phyloP scores from a whole-genome alignment of 2,113 vertebrate species.

The Cacatua alba region DNA sequence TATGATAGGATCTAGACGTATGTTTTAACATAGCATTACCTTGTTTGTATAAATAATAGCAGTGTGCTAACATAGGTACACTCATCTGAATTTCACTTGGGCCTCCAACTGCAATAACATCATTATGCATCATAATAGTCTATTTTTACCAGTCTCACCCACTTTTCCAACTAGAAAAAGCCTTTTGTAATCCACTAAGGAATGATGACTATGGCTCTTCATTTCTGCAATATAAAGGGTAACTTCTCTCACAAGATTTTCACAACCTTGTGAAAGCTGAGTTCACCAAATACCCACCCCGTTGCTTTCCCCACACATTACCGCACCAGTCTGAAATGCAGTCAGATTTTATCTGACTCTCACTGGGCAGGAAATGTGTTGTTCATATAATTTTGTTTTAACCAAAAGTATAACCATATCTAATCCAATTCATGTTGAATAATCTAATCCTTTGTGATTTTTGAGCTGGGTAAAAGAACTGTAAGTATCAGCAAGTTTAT shows the following conservation, averaged over 20 bases:
- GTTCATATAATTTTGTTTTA: not conserved
- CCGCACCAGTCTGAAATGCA: not conserved
- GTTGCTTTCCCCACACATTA: not conserved
- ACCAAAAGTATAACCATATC: not conserved
- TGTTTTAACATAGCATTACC: not conserved
- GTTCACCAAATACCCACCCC: not conserved
- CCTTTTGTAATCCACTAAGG: not conserved
- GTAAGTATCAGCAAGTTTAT: not conserved
- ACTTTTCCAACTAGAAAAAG: not conserved
- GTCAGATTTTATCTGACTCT: not conserved
- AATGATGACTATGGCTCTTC: not conserved
- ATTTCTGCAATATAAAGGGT: not conserved
- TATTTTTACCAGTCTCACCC: not conserved
- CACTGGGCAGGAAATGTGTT: not conserved
- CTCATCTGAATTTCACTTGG: not conserved
- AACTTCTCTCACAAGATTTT: not conserved
- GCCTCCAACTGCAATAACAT: not conserved
- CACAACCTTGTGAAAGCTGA: not conserved
- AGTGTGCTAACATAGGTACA: not conserved
- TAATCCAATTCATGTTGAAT: not conserved
- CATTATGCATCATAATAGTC: not conserved
- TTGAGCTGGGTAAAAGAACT: not conserved
- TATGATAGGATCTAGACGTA: not conserved
- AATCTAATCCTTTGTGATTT: conserved; percentile 15
- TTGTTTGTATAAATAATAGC: not conserved